A percentile compares a stretch with the other conserved stretches of the same genome.
Evolutionary conservation across 2,888 invertebrate genomes (phyloP).

Genomic region (Opisthograptis luteolata): DNA sequence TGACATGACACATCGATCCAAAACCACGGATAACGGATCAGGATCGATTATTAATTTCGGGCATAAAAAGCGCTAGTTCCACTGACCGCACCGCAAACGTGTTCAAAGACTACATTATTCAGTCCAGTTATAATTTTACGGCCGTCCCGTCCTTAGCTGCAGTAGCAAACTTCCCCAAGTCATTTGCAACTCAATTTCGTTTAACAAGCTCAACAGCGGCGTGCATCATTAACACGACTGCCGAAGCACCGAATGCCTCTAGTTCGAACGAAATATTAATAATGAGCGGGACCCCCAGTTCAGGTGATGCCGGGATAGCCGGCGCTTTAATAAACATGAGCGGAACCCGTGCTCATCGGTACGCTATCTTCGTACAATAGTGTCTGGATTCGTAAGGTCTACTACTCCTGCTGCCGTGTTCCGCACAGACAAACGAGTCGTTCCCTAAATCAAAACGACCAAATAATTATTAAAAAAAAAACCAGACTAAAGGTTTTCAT

Average conservation of each 20-base stretch:
- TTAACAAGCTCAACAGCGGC: slow-evolving; percentile 22
- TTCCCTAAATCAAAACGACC: too few species aligned
- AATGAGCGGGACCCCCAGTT: slow-evolving; percentile 24
- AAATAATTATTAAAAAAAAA: too few species aligned
- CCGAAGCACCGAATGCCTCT: slow-evolving; percentile 15
- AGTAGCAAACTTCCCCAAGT: slow-evolving; percentile 11
- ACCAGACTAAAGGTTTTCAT: too few species aligned
- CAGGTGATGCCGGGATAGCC: slow-evolving; percentile 37
- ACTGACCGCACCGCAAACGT: too few species aligned
- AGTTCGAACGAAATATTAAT: slow-evolving; percentile 29
- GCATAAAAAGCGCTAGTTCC: too few species aligned
- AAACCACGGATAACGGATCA: too few species aligned
- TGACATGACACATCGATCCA: too few species aligned
- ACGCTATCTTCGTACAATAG: background rate
- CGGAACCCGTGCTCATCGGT: slow-evolving; percentile 4
- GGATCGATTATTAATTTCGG: too few species aligned
- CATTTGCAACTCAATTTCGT: slow-evolving; percentile 16
- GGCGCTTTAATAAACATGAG: slow-evolving; percentile 41
- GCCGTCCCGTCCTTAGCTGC: slow-evolving; percentile 3
- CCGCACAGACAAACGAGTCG: too few species aligned
- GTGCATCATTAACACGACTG: slow-evolving; percentile 22
- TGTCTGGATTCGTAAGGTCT: background rate
- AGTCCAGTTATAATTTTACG: background rate
- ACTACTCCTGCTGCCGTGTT: too few species aligned
- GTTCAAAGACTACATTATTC: background rate